Conservation (phyloP, 2,888 invertebrate genomes). For the Mesoligia furuncula region DNA sequence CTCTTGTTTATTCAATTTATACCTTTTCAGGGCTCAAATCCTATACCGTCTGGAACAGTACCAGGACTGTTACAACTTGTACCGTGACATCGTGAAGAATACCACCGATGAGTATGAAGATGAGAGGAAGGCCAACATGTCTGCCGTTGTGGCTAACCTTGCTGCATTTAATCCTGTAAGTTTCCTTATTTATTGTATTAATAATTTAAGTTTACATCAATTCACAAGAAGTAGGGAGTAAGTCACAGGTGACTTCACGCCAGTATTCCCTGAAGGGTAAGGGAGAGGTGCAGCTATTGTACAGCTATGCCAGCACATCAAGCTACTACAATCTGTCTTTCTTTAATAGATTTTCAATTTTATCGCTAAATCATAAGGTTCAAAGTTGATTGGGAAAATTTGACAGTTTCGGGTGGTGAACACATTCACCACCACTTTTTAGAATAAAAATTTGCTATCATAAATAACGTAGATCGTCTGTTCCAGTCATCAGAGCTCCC, state of each 20-base stretch:
- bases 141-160: constrained; percentile 97
- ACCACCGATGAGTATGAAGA: constrained; percentile 98
- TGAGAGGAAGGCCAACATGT: constrained; percentile 98
- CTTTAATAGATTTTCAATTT: no score
- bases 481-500: constrained; percentile 81
- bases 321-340: no score
- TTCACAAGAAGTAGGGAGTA: background rate
- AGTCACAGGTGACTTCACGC: no score
- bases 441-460: background rate
- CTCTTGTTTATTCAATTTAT: background rate
- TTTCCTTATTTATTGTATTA: constrained; percentile 46
- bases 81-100: constrained; percentile 97
- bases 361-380: no score
- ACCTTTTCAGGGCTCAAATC: constrained; percentile 94
- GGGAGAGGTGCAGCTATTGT: no score
- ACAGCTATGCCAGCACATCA: no score
- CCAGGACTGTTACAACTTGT: constrained; percentile 95
- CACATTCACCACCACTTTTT: background rate
- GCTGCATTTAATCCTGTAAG: constrained; percentile 91
- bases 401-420: background rate
- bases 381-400: no score
- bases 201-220: background rate
- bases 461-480: background rate
- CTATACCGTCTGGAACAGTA: constrained; percentile 96
- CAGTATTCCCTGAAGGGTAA: no score